Conservation (phyloP, 2,113 vertebrate genomes). For the Arizona elegans region DNA sequence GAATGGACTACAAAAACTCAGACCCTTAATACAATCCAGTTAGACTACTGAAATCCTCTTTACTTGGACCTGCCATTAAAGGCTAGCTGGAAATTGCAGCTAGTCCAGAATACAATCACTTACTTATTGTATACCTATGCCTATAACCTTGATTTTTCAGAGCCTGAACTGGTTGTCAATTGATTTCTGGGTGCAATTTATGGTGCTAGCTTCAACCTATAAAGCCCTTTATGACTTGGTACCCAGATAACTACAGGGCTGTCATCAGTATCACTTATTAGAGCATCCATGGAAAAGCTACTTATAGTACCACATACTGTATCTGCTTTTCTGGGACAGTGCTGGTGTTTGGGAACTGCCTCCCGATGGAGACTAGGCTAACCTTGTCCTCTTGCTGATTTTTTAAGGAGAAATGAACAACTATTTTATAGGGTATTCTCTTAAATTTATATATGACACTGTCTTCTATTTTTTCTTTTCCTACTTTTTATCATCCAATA, state of each 20-base stretch:
- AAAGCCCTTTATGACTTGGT: neutral
- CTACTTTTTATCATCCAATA: neutral
- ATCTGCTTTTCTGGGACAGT: neutral
- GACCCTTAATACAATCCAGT: neutral
- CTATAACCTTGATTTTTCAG: neutral
- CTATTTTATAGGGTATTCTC: neutral
- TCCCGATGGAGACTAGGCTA: neutral
- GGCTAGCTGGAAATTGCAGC: neutral
- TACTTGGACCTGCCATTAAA: neutral
- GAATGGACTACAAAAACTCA: neutral
- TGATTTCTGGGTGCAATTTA: neutral
- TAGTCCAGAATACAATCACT: neutral
- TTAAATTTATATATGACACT: neutral
- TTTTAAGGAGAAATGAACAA: neutral
- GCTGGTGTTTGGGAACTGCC: neutral
- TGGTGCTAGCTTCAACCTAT: neutral
- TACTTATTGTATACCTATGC: neutral
- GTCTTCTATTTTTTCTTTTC: neutral
- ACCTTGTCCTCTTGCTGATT: neutral
- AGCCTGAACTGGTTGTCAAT: neutral
- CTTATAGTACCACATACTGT: neutral
- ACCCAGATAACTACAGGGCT: neutral
- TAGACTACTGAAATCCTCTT: neutral
- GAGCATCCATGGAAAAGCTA: neutral
- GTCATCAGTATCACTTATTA: neutral